These are phyloP conservation scores for Meles meles DNA, from an alignment of 2,113 vertebrate genomes.

Conservation along the genomic window DNA sequence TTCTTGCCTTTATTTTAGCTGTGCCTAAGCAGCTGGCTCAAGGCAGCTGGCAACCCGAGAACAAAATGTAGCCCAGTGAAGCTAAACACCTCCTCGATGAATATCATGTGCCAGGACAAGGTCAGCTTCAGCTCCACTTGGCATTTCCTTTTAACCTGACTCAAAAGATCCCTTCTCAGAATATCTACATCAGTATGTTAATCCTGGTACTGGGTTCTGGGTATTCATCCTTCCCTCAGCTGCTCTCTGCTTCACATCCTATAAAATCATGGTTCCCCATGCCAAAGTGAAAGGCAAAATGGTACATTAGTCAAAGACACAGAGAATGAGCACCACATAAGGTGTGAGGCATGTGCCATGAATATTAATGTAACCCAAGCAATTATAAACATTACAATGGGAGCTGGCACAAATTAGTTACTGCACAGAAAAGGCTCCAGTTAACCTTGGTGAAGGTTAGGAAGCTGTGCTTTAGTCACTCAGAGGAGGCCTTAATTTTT, in stretches of 20 bases:
- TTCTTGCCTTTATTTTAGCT: conserved; percentile 56
- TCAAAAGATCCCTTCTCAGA: conserved; percentile 51
- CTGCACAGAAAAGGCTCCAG: not conserved
- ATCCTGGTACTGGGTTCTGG: conserved; percentile 27
- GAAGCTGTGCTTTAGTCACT: not conserved
- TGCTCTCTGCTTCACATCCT: conserved; percentile 54
- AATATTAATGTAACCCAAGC: conserved; percentile 32
- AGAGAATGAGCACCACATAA: conserved; percentile 5
- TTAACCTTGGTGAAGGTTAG: not conserved
- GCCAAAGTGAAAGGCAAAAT: conserved; percentile 57
- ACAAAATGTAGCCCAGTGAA: not conserved
- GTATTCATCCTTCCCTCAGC: conserved; percentile 40
- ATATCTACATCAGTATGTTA: conserved; percentile 20
- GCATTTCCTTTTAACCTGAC: not conserved
- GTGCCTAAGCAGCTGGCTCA: not conserved
- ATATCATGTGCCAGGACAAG: not conserved
- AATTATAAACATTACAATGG: conserved; percentile 18
- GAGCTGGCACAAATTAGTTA: not conserved
- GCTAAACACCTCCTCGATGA: not conserved
- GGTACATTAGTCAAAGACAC: conserved; percentile 53
- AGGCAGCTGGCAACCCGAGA: not conserved
- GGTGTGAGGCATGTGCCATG: not conserved
- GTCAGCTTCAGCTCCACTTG: not conserved
- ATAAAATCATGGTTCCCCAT: not conserved
- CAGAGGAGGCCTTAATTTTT: not conserved